These are phyloP conservation scores for Pseudocheirus occidentalis DNA, from an alignment of 2,797 vertebrate species.

Conservation along the genomic window DNA sequence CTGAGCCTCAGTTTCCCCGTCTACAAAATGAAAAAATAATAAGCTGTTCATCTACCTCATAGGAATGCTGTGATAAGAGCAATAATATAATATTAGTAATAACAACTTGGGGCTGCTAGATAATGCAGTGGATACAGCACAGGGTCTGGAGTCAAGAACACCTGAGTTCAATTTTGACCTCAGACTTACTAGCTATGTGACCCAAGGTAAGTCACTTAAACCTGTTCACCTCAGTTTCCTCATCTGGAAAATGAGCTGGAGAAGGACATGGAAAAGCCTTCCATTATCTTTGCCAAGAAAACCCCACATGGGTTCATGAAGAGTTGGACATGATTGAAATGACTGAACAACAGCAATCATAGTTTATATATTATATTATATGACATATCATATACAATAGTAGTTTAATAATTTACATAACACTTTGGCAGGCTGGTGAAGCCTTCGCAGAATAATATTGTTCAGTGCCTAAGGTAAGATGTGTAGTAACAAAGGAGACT, in stretches of 20 bases:
- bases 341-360: not conserved
- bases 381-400: too few species aligned
- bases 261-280: not conserved
- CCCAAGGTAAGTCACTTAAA: not conserved
- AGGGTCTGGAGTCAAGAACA: not conserved
- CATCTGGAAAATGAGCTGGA: not conserved
- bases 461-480: not conserved
- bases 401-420: too few species aligned
- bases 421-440: not conserved
- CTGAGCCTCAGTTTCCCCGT: not conserved
- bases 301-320: not conserved
- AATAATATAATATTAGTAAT: not conserved
- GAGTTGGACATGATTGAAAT: not conserved
- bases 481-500: not conserved
- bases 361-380: too few species aligned
- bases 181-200: not conserved
- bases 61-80: not conserved
- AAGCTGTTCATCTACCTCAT: not conserved
- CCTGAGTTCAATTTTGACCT: not conserved
- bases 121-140: not conserved
- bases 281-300: not conserved
- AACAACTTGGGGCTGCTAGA: not conserved
- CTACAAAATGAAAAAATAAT: not conserved
- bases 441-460: not conserved
- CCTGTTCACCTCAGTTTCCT: not conserved